phyloP scores from a whole-genome alignment of 2,797 vertebrate genomes.

The Pogonophryne albipinna region DNA sequence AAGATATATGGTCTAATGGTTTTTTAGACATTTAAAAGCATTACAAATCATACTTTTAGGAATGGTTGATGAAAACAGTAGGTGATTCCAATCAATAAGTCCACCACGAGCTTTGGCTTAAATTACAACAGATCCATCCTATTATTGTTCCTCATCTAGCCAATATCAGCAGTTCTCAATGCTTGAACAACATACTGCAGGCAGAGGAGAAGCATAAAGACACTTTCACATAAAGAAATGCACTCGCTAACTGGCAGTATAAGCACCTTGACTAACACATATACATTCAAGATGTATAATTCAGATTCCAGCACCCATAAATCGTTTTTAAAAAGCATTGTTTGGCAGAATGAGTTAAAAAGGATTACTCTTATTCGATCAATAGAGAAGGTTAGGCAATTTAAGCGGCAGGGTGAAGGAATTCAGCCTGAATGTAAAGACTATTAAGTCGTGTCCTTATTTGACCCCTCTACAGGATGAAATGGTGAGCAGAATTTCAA shows the following conservation, averaged over 20 bases:
- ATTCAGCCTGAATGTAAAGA: slow-evolving; percentile 32
- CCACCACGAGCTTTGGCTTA: background rate
- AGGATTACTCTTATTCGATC: slow-evolving; percentile 27
- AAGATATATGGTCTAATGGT: no score
- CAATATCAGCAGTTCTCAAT: background rate
- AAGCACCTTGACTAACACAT: background rate
- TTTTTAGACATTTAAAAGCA: no score
- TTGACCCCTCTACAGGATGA: slow-evolving; percentile 32
- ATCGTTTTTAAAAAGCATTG: background rate
- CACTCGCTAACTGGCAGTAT: background rate
- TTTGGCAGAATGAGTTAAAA: slow-evolving; percentile 4
- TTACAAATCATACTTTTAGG: no score
- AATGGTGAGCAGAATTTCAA: slow-evolving; percentile 57
- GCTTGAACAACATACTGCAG: background rate
- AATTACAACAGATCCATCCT: background rate
- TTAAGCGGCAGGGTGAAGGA: slow-evolving; percentile 26
- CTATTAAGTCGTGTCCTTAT: slow-evolving; percentile 39
- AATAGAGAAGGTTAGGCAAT: slow-evolving; percentile 25
- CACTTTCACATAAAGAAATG: background rate
- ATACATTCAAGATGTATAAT: background rate
- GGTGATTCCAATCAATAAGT: no score
- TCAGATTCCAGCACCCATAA: background rate
- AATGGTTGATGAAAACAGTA: no score
- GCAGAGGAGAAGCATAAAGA: background rate
- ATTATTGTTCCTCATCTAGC: background rate